These are phyloP conservation scores for Ichneumon xanthorius DNA, from an alignment of 2,888 invertebrate genomes.

Conservation along the genomic window DNA sequence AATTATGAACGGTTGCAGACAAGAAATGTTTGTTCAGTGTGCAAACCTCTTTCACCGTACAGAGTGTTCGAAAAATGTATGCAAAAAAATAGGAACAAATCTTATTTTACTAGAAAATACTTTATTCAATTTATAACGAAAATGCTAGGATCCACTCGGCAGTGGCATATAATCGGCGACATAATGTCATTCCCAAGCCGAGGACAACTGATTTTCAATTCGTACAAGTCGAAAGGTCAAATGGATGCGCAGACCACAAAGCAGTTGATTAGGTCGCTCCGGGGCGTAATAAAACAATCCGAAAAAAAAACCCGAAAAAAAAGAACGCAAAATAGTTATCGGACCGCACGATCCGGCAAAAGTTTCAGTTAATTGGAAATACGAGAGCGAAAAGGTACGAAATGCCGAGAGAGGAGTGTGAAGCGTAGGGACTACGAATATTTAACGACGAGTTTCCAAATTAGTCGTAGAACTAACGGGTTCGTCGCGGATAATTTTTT, in stretches of 20 bases:
- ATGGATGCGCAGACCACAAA: background rate
- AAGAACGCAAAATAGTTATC: slow-evolving; percentile 54
- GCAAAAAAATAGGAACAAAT: too few species aligned
- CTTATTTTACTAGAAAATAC: too few species aligned
- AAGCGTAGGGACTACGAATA: slow-evolving; percentile 60
- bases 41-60: too few species aligned
- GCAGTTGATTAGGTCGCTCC: slow-evolving; percentile 22
- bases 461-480: slow-evolving; percentile 68
- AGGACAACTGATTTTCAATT: background rate
- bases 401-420: slow-evolving; percentile 14
- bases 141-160: background rate
- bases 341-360: slow-evolving; percentile 50
- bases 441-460: slow-evolving; percentile 68
- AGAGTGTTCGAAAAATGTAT: too few species aligned
- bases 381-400: slow-evolving; percentile 52
- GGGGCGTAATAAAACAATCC: slow-evolving; percentile 41
- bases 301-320: background rate
- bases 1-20: too few species aligned
- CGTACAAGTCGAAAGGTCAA: background rate
- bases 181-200: background rate
- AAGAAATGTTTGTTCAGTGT: too few species aligned
- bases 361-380: slow-evolving; percentile 68
- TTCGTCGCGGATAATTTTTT: slow-evolving; percentile 60
- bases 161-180: background rate
- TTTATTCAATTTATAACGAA: background rate